Evolutionary conservation across 2,888 invertebrate species (phyloP).

Genomic region (Pachliopta kotzebuea): DNA sequence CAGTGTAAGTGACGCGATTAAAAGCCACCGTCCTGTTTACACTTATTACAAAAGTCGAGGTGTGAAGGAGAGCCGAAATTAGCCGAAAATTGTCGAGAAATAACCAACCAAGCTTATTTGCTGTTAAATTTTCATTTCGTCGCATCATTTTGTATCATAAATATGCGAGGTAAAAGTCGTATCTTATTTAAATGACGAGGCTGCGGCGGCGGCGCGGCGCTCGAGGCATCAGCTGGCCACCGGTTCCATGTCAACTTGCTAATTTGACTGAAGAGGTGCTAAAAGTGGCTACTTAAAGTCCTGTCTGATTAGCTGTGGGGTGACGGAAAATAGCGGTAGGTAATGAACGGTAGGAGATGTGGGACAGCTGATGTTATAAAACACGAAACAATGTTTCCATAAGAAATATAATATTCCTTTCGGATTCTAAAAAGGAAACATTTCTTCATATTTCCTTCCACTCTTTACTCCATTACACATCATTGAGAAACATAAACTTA

Average conservation of each 20-base stretch:
- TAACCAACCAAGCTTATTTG: constrained; percentile 9
- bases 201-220: constrained; percentile 1
- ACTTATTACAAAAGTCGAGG: constrained; percentile 29
- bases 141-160: constrained; percentile 20
- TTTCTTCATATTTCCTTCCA: too few relatives aligned
- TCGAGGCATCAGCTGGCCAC: constrained; percentile 28
- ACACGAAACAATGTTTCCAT: not conserved
- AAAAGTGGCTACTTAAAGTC: constrained; percentile 37
- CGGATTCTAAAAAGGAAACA: too few relatives aligned
- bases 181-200: not conserved
- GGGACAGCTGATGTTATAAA: constrained; percentile 18
- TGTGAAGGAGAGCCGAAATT: constrained; percentile 33
- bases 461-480: too few relatives aligned
- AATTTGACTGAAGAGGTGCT: constrained; percentile 43
- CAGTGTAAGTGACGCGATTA: constrained; percentile 45
- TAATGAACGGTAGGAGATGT: constrained; percentile 12
- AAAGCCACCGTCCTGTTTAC: constrained; percentile 32
- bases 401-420: not conserved
- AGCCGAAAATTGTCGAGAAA: constrained; percentile 34
- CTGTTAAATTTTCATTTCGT: constrained; percentile 5
- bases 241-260: constrained; percentile 38
- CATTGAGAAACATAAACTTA: too few relatives aligned
- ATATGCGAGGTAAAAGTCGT: constrained; percentile 5
- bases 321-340: constrained; percentile 22
- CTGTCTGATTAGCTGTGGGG: constrained; percentile 13